Evolutionary conservation across 2,888 invertebrate species (phyloP).

Genomic region (Chrysotoxum bicinctum): DNA sequence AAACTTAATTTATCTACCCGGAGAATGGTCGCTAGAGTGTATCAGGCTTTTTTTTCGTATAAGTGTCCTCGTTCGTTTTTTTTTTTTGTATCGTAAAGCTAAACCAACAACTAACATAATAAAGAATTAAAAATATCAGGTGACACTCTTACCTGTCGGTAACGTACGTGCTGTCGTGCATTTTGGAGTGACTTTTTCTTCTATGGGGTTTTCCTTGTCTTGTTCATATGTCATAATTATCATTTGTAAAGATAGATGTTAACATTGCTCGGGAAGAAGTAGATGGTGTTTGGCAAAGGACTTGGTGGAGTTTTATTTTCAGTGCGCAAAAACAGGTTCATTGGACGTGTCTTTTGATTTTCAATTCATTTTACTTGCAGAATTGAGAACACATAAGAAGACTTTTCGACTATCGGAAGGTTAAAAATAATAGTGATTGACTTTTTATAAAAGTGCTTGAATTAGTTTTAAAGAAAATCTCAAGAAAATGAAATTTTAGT

Average conservation of each 20-base stretch:
- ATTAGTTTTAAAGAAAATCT: no score
- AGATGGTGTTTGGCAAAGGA: background rate
- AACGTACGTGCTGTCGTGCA: conserved; percentile 44
- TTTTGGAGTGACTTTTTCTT: conserved; percentile 4
- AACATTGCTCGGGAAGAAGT: conserved; percentile 26
- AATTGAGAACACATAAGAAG: background rate
- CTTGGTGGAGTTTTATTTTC: background rate
- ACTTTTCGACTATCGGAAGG: background rate
- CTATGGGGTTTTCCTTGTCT: conserved; percentile 8
- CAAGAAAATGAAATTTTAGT: no score
- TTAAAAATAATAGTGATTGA: background rate
- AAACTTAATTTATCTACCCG: conserved; percentile 60
- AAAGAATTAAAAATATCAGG: conserved; percentile 21
- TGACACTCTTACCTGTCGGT: conserved; percentile 52
- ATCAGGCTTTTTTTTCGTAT: background rate
- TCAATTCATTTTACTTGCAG: background rate
- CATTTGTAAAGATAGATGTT: conserved; percentile 49
- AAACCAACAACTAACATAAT: conserved; percentile 1
- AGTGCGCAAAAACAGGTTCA: background rate
- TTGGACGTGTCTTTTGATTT: conserved; percentile 1
- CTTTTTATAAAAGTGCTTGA: no score
- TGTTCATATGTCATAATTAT: conserved; percentile 51
- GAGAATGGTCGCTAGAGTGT: conserved; percentile 13
- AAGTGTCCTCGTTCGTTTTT: conserved; percentile 27
- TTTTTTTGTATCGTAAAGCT: background rate